phyloP scores from a whole-genome alignment of 2,888 invertebrate species.

The Cosmia pyralina region DNA sequence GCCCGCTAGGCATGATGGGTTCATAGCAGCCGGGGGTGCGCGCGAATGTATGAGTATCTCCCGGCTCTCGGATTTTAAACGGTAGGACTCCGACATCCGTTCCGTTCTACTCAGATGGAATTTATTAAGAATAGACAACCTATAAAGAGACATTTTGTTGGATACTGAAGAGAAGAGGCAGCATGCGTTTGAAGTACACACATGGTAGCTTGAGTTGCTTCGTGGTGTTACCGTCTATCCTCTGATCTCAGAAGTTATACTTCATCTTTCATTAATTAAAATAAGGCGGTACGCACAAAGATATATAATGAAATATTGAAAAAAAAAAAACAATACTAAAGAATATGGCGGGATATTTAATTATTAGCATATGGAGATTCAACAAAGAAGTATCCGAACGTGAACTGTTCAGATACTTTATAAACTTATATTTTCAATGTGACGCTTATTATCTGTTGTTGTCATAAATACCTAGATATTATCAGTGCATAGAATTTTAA shows the following conservation, averaged over 20 bases:
- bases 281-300: not conserved
- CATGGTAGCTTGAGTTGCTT: not conserved
- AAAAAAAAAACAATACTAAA: not conserved
- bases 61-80: too few species aligned
- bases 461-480: too few species aligned
- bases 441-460: not conserved
- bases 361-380: not conserved
- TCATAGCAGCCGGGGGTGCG: too few species aligned
- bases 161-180: not conserved
- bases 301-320: too few species aligned
- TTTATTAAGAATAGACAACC: not conserved
- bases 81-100: not conserved
- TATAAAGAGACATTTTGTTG: not conserved
- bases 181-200: not conserved
- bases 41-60: not conserved
- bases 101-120: not conserved
- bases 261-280: not conserved
- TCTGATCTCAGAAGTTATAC: not conserved
- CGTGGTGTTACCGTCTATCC: not conserved
- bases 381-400: constrained; percentile 43
- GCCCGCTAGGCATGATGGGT: not conserved
- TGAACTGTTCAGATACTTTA: constrained; percentile 37
- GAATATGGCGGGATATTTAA: not conserved
- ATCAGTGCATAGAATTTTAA: not conserved
- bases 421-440: not conserved